phyloP scores from a whole-genome alignment of 2,113 vertebrate genomes.

The Noctilio leporinus region DNA sequence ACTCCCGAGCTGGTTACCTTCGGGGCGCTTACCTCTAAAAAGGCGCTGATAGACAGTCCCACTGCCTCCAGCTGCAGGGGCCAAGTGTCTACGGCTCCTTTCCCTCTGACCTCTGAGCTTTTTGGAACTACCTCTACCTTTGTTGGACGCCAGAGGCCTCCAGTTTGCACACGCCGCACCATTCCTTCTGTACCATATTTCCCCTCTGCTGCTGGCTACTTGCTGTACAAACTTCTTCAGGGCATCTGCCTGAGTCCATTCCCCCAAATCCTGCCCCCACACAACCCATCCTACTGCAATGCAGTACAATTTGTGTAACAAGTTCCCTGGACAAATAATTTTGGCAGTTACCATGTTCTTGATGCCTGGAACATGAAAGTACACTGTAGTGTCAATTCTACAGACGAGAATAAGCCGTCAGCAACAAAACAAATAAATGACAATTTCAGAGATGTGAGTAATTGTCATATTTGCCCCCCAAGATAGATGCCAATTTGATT shows the following conservation, averaged over 20 bases:
- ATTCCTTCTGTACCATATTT: background rate
- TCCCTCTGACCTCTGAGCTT: background rate
- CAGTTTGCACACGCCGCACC: background rate
- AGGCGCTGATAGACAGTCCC: background rate
- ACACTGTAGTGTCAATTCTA: background rate
- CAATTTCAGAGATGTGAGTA: background rate
- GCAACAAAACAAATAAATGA: background rate
- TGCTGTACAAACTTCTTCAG: background rate
- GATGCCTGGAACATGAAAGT: background rate
- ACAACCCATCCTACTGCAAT: background rate
- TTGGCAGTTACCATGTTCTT: background rate
- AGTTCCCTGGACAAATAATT: background rate
- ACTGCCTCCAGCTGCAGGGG: background rate
- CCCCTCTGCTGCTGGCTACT: background rate
- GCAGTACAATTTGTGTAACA: background rate
- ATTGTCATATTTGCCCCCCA: background rate
- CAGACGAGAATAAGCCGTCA: background rate
- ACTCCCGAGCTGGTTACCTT: background rate
- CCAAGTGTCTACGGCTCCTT: background rate
- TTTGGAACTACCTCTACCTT: background rate
- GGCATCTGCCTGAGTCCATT: background rate
- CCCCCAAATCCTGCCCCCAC: background rate
- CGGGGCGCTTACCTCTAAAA: background rate
- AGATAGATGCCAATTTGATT: background rate
- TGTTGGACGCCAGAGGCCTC: background rate